phyloP scores from a whole-genome alignment of 2,797 vertebrate genomes.

The Pachyuromys duprasi region DNA sequence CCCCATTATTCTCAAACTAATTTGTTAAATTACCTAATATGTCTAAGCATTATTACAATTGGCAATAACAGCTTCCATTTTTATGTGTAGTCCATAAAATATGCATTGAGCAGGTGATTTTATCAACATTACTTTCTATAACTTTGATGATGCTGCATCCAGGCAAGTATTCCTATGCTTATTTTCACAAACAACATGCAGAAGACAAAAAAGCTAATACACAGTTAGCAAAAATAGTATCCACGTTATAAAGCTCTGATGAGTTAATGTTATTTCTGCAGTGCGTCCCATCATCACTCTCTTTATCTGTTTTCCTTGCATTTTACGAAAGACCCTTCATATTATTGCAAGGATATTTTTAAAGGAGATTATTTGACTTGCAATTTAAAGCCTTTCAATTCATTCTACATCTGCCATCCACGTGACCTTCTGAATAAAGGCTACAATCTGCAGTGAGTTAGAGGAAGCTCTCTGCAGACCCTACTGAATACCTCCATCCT shows the following conservation, averaged over 20 bases:
- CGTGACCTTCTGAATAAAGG: not conserved
- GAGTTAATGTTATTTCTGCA: not conserved
- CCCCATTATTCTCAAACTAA: not conserved
- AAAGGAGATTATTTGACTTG: not conserved
- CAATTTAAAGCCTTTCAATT: not conserved
- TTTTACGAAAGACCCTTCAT: not conserved
- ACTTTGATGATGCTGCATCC: not conserved
- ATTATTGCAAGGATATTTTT: not conserved
- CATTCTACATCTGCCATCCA: not conserved
- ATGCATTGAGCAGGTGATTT: not conserved
- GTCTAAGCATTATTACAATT: not conserved
- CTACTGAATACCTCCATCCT: not conserved
- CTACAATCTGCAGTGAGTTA: not conserved
- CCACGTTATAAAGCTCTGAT: not conserved
- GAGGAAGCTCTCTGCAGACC: not conserved
- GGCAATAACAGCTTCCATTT: not conserved
- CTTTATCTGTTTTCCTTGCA: not conserved
- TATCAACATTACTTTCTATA: conserved; percentile 8
- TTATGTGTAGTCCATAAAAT: conserved; percentile 2
- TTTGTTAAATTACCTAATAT: not conserved
- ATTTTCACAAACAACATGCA: conserved; percentile 8
- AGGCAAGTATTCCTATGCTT: not conserved
- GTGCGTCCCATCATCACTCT: not conserved
- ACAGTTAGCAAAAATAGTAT: not conserved
- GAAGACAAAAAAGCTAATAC: not conserved